Base-by-base conservation (phyloP, 2,113 vertebrate genomes). In the Isichthys henryi region DNA sequence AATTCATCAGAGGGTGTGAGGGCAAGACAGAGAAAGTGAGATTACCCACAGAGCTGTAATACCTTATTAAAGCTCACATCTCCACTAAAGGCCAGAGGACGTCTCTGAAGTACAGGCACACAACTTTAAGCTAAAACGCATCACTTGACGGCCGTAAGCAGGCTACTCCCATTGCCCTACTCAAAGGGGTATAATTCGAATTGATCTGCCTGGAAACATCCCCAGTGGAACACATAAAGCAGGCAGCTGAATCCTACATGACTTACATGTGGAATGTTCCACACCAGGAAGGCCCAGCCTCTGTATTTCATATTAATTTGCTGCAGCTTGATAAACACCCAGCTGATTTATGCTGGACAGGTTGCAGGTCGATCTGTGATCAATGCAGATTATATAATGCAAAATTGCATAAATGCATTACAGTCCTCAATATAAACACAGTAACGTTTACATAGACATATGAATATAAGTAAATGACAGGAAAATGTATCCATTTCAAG, bases 41-140 rank as follows among this genome's bases (percentile, higher is more conserved):
- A 87, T 56, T 87, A 13, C 85, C 85, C 85, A 87, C 45, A n/a
- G 85, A 39, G 23, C 85, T 56, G 49, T 87, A 39, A 53, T n/a
- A 87, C 48, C 48, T 86, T 50, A 49, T 86, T 86, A 52, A 86
- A 48, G 35, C 21, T 87, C 50, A 48, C 4, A 13, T 52, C 50
- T 53, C 50, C 31, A 31, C 50, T 87, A 35, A 35, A 19, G 85
- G 27, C 85, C 85, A 87, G 50, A 35, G 50, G n/a, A 53, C 85
- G 43, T 52, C n/a, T 17, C 48, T 52, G 85, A 52, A 52, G 45
- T 53, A 52, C 31, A 53, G 85, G 0, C 48, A 53, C n/a, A 56
- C 5, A 87, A 52, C n/a, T 52, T 53, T 53, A 87, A 87, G 85
- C 17, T 87, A 50, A 27, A 27, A 87, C 84, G 7, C 31, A 3